Conservation (phyloP, 2,797 vertebrate genomes). For the Lithobates pipiens region DNA sequence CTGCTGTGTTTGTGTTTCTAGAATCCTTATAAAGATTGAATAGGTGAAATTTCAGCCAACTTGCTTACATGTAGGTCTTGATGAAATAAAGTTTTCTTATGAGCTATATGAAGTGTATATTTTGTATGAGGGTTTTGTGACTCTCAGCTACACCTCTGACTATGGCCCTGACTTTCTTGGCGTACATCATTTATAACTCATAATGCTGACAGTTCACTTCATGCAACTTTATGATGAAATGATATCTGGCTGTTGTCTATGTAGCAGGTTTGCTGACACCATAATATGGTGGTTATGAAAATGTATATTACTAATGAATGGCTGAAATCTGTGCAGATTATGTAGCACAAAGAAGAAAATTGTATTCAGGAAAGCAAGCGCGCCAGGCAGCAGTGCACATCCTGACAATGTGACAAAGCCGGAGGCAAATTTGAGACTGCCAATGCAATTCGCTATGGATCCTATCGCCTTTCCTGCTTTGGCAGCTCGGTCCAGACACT, state of each 20-base stretch:
- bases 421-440: conserved; percentile 58
- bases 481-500: conserved; percentile 52
- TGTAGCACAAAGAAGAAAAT: conserved; percentile 55
- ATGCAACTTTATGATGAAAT: conserved; percentile 7
- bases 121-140: background rate
- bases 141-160: background rate
- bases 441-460: conserved; percentile 60
- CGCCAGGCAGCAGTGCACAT: conserved; percentile 50
- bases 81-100: background rate
- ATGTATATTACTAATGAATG: conserved; percentile 56
- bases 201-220: conserved; percentile 37
- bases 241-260: conserved; percentile 37
- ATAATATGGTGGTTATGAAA: conserved; percentile 45
- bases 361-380: conserved; percentile 47
- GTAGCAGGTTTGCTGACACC: conserved; percentile 55
- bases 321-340: conserved; percentile 55
- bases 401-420: conserved; percentile 61
- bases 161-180: background rate
- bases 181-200: conserved; percentile 10
- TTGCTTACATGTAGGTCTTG: background rate
- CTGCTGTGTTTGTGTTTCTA: no score
- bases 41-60: no score
- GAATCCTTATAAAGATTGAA: no score
- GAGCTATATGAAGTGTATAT: background rate
- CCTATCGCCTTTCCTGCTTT: conserved; percentile 55